A percentile compares a stretch with the other conserved stretches of the same genome.
Evolutionary conservation across 2,113 vertebrate genomes (phyloP).

Genomic region (Crotalus helleri): DNA sequence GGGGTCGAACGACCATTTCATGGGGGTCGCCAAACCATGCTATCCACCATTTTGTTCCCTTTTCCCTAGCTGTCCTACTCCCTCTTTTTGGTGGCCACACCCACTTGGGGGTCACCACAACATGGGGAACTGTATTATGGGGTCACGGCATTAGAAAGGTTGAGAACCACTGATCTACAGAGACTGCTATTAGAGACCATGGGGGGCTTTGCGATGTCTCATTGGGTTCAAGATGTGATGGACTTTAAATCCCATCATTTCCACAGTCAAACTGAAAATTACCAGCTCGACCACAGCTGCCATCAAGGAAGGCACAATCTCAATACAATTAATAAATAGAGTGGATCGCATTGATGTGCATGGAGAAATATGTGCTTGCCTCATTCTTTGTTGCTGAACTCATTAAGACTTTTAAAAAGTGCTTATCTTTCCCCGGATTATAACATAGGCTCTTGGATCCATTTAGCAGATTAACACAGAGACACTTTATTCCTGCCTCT

Average conservation of each 20-base stretch:
- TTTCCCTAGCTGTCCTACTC: too few relatives aligned
- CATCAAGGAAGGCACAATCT: not conserved
- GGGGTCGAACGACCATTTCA: too few relatives aligned
- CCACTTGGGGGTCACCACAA: too few relatives aligned
- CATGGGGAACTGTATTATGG: too few relatives aligned
- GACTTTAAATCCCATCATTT: not conserved
- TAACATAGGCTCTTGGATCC: not conserved
- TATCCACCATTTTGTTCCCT: too few relatives aligned
- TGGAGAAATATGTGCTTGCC: not conserved
- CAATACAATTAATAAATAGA: not conserved
- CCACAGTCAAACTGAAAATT: not conserved
- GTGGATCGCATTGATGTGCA: not conserved
- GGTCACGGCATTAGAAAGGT: too few relatives aligned
- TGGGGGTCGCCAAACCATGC: too few relatives aligned
- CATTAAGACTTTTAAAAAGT: not conserved
- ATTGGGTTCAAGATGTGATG: not conserved
- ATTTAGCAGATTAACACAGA: not conserved
- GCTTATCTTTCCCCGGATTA: not conserved
- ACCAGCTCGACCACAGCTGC: not conserved
- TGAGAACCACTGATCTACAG: too few relatives aligned
- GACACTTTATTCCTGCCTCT: not conserved
- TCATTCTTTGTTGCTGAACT: not conserved
- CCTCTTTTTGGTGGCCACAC: too few relatives aligned
- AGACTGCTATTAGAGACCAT: not conserved
- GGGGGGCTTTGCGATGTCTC: not conserved